Percentiles rank a stretch among this genome's conserved stretches.
phyloP scores from a whole-genome alignment of 2,888 invertebrate species.

The Phytoseiulus persimilis region DNA sequence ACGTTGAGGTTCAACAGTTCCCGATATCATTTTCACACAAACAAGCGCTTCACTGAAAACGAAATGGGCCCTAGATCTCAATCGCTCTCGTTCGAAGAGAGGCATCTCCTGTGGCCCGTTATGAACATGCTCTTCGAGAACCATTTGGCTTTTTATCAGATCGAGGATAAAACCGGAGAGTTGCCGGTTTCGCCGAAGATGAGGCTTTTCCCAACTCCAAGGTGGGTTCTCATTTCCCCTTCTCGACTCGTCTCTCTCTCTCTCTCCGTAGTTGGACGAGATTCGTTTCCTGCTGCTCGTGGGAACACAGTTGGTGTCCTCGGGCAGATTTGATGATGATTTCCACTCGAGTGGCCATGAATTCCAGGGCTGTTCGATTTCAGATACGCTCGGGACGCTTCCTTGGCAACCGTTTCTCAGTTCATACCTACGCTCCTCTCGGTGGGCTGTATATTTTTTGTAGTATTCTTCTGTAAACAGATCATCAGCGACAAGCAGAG shows the following conservation, averaged over 20 bases:
- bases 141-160: neutral
- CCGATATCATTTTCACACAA: conserved; percentile 1
- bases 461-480: neutral
- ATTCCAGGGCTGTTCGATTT: too few relatives aligned
- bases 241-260: too few relatives aligned
- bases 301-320: too few relatives aligned
- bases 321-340: too few relatives aligned
- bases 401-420: neutral
- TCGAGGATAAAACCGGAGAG: neutral
- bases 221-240: neutral
- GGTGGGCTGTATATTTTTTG: conserved; percentile 29
- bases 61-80: neutral
- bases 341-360: too few relatives aligned
- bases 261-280: too few relatives aligned
- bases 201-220: conserved; percentile 15
- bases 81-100: neutral
- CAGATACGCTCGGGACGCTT: neutral
- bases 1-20: conserved; percentile 13
- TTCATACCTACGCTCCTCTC: conserved; percentile 11
- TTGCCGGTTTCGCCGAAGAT: neutral
- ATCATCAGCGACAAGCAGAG: conserved; percentile 32
- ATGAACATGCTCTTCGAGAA: conserved; percentile 20
- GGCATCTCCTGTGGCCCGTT: neutral
- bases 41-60: neutral
- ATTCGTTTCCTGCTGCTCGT: too few relatives aligned